Base-by-base conservation (phyloP, 2,797 vertebrate species). In the Eleutherodactylus coqui region DNA sequence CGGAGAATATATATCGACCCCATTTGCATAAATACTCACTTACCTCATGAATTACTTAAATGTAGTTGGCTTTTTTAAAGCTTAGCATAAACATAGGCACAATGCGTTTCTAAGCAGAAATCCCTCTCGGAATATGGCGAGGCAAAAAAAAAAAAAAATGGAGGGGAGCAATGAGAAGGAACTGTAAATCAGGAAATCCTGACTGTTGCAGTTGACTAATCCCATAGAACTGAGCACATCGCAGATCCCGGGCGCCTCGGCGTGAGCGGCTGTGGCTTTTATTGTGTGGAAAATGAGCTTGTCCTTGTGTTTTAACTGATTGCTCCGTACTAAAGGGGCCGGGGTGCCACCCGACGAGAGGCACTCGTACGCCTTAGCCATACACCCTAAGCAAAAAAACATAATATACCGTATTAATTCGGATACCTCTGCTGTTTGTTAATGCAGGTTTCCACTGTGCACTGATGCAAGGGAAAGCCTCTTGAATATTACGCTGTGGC, bases 11-110 rank as follows among this genome's bases (percentile, higher is more conserved):
- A 93, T 95, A 93, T 94, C 93, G 93, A 88, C 91, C 92, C 90
- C 91, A 95, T 95, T 95, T 94, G 92, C 94, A 95, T 95, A 95
- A 95, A 93, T 92, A 95, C 93, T 94, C 94, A 93, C 93, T 94
- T 94, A 94, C 92, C 91, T 94, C 93, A 91, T 95, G 94, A 95
- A 95, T 95, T 94, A 94, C 94, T 95, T 94, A 95, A 93, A 94
- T 94, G 94, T 94, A 92, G 91, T 93, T 91, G 90, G 90, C 78
- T 94, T 94, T 94, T 94, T 93, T 93, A 94, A 95, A 94, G 93
- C 93, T 90, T 94, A 94, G 90, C 89, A 88, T 92, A 93, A 95
- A 92, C 94, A 91, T 93, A 93, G 92, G 93, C 92, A 92, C 90
- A 89, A 92, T 94, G 94, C 94, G 94, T 94, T 92, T 90, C 92